Evolutionary conservation across 2,113 vertebrate species (phyloP), one percentile per base, ranked within the genome.

Genomic region (Eubucco bourcierii): DNA sequence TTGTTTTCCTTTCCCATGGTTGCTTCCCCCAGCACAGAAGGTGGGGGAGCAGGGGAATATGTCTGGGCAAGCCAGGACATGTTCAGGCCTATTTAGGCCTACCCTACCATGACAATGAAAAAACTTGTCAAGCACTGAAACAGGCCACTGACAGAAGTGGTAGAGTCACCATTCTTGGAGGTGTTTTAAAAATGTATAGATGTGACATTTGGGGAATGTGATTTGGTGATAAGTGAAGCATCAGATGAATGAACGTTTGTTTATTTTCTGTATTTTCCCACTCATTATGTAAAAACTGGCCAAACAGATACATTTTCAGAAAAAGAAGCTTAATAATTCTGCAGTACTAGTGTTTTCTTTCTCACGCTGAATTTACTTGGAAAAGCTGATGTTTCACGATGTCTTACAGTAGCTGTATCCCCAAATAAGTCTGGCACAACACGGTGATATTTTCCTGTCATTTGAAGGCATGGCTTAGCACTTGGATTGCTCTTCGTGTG

Each of bases 401-500:
- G 81, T 39, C 17, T 27, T 47, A 23, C 70, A 70, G 53, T 33
- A 58, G 8, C 61, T 90, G 16, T 66, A 90, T 64, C 27, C 50
- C 24, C 86, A 95, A 75, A 88, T 87, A 66, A 90, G 21, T 88
- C 80, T 91, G 46, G 37, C 41, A 41, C 25, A 31, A 78, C 85
- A 84, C 25, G 94, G 64, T 83, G 18, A 31, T 70, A 29, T 70
- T 71, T 61, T 14, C 7, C 10, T 74, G 10, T 14, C 21, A 74
- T 78, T 81, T 66, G 8, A 50, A 90, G 56, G 8, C 61, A 41
- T 59, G 84, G 56, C 63, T 94, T 29, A 84, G 73, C 87, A 94
- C 46, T 53, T 75, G 59, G 72, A 85, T 87, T 94, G 80, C 70
- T 87, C 20, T 85, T 93, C 71, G 74, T 31, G 84, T 39, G 89